Conservation (phyloP, 2,113 vertebrate genomes). For the Notothenia rossii region DNA sequence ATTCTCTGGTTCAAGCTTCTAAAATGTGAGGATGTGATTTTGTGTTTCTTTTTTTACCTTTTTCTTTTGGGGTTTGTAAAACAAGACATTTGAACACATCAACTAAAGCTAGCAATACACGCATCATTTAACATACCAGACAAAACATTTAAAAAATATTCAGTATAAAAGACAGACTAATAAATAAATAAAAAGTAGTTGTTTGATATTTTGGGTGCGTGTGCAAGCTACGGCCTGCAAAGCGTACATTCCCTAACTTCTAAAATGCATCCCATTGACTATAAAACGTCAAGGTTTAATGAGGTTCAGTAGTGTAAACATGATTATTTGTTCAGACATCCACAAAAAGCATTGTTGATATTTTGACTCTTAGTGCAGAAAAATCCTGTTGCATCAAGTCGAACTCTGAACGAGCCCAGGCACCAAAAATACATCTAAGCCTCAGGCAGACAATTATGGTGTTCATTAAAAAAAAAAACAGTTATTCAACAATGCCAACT, state of each 20-base stretch:
- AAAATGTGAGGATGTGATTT: background rate
- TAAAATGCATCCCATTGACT: background rate
- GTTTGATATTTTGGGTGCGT: background rate
- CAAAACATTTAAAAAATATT: no score
- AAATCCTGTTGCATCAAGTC: background rate
- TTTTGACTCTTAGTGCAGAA: background rate
- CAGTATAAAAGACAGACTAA: background rate
- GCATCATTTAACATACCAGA: no score
- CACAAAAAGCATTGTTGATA: background rate
- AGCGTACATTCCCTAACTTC: background rate
- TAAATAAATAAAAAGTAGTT: background rate
- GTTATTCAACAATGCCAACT: background rate
- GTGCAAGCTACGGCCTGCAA: background rate
- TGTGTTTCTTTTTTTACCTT: background rate
- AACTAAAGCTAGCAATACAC: background rate
- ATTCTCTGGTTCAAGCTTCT: background rate
- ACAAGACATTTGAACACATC: background rate
- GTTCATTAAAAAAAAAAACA: background rate
- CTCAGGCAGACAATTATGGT: background rate
- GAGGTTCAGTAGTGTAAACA: background rate
- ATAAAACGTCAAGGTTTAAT: background rate
- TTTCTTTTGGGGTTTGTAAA: background rate
- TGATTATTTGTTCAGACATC: background rate
- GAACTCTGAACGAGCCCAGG: slow-evolving; percentile 20
- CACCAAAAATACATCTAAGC: background rate